phyloP scores from a whole-genome alignment of 2,113 vertebrate genomes.

The Baryphthengus martii region DNA sequence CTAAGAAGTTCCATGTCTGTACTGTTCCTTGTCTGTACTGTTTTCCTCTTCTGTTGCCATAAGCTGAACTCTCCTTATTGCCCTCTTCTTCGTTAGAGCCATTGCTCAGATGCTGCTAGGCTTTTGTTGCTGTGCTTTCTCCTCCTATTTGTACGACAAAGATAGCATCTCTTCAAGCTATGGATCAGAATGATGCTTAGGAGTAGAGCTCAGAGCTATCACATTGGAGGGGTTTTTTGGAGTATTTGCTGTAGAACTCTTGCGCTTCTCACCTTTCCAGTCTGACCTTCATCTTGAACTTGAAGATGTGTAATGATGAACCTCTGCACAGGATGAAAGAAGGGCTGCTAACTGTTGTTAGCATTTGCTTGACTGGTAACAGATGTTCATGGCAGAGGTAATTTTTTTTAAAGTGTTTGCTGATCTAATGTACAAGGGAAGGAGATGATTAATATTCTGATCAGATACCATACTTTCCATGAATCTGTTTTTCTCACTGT shows the following conservation, averaged over 20 bases:
- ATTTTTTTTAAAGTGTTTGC: neutral
- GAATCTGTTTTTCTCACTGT: constrained; percentile 16
- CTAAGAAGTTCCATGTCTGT: neutral
- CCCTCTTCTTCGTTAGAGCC: neutral
- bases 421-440: neutral
- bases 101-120: neutral
- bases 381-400: constrained; percentile 33
- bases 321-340: constrained; percentile 21
- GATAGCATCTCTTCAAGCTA: neutral
- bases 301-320: neutral
- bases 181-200: neutral
- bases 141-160: neutral
- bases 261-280: neutral
- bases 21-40: neutral
- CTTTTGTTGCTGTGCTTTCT: constrained; percentile 7
- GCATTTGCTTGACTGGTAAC: constrained; percentile 24
- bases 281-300: constrained; percentile 40
- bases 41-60: neutral
- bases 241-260: neutral
- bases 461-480: neutral
- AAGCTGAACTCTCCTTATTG: neutral
- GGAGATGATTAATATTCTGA: constrained; percentile 30
- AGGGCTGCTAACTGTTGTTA: constrained; percentile 14
- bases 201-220: neutral
- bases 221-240: neutral